Evolutionary conservation across 1,140 invertebrate genomes (phyloP).

Genomic region (Hyles euphorbiae): DNA sequence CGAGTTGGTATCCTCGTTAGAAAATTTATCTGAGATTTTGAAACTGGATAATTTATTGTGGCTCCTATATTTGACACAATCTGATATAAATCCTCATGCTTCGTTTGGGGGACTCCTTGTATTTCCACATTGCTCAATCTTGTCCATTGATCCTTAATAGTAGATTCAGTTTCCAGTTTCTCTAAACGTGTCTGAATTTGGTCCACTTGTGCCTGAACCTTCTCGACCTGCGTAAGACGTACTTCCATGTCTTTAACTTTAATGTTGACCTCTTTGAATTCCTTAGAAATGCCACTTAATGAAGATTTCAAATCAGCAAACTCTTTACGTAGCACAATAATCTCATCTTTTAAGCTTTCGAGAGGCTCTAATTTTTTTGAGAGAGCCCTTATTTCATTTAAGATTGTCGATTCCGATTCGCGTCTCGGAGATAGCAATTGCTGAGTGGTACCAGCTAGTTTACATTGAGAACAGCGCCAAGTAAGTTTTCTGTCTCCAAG

Average conservation of each 20-base stretch:
- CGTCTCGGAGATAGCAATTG: not conserved
- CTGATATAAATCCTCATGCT: constrained; percentile 7
- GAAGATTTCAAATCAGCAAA: constrained; percentile 2
- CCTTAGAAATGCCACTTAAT: not conserved
- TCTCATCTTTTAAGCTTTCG: constrained; percentile 3
- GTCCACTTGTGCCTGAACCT: constrained; percentile 2
- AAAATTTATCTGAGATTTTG: constrained; percentile 7
- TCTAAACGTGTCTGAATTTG: not conserved
- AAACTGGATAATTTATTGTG: constrained; percentile 3
- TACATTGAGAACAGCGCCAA: constrained; percentile 25
- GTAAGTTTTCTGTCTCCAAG: constrained; percentile 22
- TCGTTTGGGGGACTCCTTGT: constrained; percentile 3
- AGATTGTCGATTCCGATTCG: not conserved
- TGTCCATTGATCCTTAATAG: constrained; percentile 1
- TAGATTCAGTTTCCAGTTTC: not conserved
- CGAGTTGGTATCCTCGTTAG: constrained; percentile 3
- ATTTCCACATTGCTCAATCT: constrained; percentile 7
- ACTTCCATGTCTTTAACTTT: constrained; percentile 1
- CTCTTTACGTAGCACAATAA: not conserved
- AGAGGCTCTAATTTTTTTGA: not conserved
- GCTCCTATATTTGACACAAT: not conserved
- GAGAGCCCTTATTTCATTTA: constrained; percentile 2
- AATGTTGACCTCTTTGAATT: not conserved
- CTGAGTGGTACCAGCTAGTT: not conserved
- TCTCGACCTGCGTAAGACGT: not conserved